Evolutionary conservation across 1,140 invertebrate species (phyloP).

Genomic region (Rhysida immarginata): DNA sequence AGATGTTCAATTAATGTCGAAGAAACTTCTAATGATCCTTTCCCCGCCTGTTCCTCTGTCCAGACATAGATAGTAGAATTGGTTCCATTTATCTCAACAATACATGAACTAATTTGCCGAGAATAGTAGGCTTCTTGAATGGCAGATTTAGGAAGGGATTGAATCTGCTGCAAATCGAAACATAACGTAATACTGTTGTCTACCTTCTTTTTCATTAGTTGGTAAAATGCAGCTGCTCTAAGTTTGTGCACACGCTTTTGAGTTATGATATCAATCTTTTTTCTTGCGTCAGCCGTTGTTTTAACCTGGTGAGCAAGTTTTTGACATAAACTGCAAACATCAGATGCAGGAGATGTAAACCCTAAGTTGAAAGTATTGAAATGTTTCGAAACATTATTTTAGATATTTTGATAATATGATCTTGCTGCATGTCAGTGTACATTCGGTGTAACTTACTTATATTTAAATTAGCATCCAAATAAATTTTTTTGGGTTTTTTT

Average conservation of each 20-base stretch:
- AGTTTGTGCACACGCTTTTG: conserved; percentile 19
- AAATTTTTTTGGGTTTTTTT: conserved; percentile 8
- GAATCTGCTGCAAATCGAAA: conserved; percentile 30
- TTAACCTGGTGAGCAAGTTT: conserved; percentile 14
- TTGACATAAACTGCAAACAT: conserved; percentile 18
- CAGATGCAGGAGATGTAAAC: conserved; percentile 16
- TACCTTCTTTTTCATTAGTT: conserved; percentile 20
- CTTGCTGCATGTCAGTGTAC: conserved; percentile 4
- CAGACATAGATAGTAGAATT: neutral
- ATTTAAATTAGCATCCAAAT: conserved; percentile 10
- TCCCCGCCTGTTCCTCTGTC: neutral
- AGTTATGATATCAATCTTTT: conserved; percentile 12
- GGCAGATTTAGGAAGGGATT: conserved; percentile 20
- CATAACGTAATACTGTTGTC: conserved; percentile 17
- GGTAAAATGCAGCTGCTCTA: conserved; percentile 22
- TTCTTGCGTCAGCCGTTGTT: conserved; percentile 11
- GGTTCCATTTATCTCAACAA: neutral
- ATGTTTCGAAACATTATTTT: conserved; percentile 12
- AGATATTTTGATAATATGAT: conserved; percentile 11
- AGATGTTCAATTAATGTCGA: neutral
- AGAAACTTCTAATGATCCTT: neutral
- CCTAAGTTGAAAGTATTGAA: conserved; percentile 16
- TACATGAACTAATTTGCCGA: conserved; percentile 16
- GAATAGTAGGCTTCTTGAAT: conserved; percentile 25
- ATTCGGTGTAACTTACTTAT: conserved; percentile 11